Base-by-base conservation (phyloP, 2,888 invertebrate species). In the Ctenicera cuprea region DNA sequence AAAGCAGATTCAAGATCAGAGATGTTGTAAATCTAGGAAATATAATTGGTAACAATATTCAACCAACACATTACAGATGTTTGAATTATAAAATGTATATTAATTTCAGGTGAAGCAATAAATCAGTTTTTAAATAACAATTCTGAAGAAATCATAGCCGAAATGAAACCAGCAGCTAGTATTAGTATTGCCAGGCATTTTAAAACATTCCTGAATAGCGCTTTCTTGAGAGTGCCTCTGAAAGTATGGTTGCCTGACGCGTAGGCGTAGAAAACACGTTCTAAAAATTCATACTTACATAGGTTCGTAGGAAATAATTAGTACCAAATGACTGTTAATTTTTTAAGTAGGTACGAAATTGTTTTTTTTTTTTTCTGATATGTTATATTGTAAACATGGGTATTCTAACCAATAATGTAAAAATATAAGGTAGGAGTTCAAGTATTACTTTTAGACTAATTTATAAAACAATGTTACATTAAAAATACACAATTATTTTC, bases 91-190 rank as follows among this genome's bases (percentile, higher is more conserved):
- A 3, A 61, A 37, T 33, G 8, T 38, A 14, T 14, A n/a, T 41
- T 38, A 2, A 38, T 41, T 37, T 64, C 38, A 93, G 93, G 93
- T 43, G 92, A 94, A 84, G 94, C 94, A 0, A 94, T 95, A 91
- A 95, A 95, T 86, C 94, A 94, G 84, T 95, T 95, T 85, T 87
- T 95, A 76, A 95, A 95, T 87, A 93, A 92, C 85, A 94, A 95
- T 82, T 91, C 94, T 0, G 91, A 93, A 57, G 94, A 94, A 84
- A 94, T 95, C 79, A 94, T 95, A 76, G 92, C 92, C 70, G 95
- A 95, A 88, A 94, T 95, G 93, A 90, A 93, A 82, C 94, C 94
- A 1, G 94, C 94, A 0, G 94, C 94, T 0, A 90, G 92, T 1
- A 86, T 89, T 8, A 91, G 93, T 77, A 93, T 95, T 79, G 91